A percentile compares a stretch with the other conserved stretches of the same genome.
These are phyloP conservation scores for Corythaeola cristata DNA, from an alignment of 2,113 vertebrate genomes.

Conservation along the genomic window DNA sequence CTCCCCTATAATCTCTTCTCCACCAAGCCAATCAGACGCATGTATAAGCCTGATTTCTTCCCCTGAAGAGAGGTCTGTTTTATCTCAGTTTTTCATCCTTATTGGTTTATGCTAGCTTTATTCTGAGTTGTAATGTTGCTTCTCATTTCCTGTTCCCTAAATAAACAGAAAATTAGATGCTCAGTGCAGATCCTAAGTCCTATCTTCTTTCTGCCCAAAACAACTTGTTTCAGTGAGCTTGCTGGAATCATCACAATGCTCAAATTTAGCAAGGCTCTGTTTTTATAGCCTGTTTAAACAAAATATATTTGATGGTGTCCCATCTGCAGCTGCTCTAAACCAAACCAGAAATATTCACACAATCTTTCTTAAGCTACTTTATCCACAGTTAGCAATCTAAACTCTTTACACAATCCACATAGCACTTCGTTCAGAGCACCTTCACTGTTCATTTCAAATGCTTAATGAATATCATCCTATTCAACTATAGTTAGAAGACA, in stretches of 20 bases:
- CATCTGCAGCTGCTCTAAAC: constrained; percentile 2
- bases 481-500: not conserved
- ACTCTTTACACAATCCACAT: not conserved
- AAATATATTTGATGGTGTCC: not conserved
- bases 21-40: not conserved
- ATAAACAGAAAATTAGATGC: constrained; percentile 9
- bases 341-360: not conserved
- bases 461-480: not conserved
- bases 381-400: not conserved
- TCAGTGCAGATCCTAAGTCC: not conserved
- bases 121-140: not conserved
- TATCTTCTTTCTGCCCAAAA: constrained; percentile 14
- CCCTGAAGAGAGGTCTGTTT: not conserved
- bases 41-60: not conserved
- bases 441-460: not conserved
- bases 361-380: not conserved
- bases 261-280: not conserved
- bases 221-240: not conserved
- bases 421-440: not conserved
- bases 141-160: not conserved
- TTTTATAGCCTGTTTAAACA: constrained; percentile 10
- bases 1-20: not conserved
- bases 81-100: not conserved
- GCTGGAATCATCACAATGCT: not conserved
- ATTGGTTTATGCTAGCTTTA: not conserved